Percentiles rank a stretch among this genome's conserved stretches.
phyloP scores from a whole-genome alignment of 2,888 invertebrate genomes.

The Cantharis rustica region DNA sequence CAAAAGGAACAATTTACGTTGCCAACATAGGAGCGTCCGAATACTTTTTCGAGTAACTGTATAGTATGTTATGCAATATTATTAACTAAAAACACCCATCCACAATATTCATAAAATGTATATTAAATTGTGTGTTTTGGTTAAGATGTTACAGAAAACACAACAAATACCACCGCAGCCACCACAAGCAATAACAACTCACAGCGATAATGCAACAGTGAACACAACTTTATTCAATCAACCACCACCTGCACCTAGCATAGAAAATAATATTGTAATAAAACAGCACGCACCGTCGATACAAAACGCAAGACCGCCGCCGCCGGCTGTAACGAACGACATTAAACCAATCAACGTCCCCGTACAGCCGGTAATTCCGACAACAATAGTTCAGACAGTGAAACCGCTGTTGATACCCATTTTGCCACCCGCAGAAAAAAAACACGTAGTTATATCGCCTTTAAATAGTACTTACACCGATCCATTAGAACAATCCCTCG shows the following conservation, averaged over 20 bases:
- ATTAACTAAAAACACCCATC: neutral
- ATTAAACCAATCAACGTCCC: slow-evolving; percentile 40
- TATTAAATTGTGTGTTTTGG: slow-evolving; percentile 18
- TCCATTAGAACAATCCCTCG: slow-evolving; percentile 73
- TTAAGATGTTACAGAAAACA: slow-evolving; percentile 43
- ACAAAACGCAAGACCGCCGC: slow-evolving; percentile 40
- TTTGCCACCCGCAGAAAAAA: slow-evolving; percentile 45
- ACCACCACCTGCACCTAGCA: slow-evolving; percentile 29
- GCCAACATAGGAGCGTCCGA: too few species aligned
- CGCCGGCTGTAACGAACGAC: slow-evolving; percentile 43
- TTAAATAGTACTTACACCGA: slow-evolving; percentile 60
- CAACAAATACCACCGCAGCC: slow-evolving; percentile 27
- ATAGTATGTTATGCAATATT: too few species aligned
- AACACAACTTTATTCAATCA: slow-evolving; percentile 38
- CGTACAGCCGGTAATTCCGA: slow-evolving; percentile 45
- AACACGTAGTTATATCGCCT: slow-evolving; percentile 50
- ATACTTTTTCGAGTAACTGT: too few species aligned
- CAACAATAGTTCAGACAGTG: slow-evolving; percentile 53
- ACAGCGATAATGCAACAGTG: slow-evolving; percentile 35
- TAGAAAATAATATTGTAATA: slow-evolving; percentile 31
- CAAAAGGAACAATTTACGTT: too few species aligned
- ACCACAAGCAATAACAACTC: slow-evolving; percentile 36
- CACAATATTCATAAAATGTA: neutral
- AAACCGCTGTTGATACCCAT: slow-evolving; percentile 37
- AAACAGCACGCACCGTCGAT: slow-evolving; percentile 15